Conservation (phyloP, 2,797 vertebrate species). For the Chrosomus eos region DNA sequence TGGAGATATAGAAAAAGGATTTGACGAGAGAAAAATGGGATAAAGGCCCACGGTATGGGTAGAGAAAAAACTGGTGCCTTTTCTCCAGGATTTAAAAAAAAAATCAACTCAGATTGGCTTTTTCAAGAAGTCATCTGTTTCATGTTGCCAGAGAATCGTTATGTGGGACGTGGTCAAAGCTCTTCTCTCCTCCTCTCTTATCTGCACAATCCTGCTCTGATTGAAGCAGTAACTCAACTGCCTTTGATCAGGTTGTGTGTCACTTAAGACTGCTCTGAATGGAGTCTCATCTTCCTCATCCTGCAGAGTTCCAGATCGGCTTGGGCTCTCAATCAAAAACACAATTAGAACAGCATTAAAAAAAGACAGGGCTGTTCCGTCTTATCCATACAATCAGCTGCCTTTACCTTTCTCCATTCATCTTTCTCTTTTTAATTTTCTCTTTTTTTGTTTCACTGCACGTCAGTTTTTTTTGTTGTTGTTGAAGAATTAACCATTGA, state of each 20-base stretch:
- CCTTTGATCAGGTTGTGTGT: constrained; percentile 58
- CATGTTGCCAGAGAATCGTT: constrained; percentile 39
- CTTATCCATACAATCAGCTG: constrained; percentile 25
- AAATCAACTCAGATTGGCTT: constrained; percentile 37
- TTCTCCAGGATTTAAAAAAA: constrained; percentile 22
- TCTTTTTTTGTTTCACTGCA: constrained; percentile 28
- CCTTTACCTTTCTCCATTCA: constrained; percentile 38
- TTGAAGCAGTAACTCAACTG: constrained; percentile 54
- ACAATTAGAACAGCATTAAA: constrained; percentile 50
- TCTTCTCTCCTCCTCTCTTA: constrained; percentile 48
- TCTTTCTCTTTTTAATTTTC: constrained; percentile 23
- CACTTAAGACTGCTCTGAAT: constrained; percentile 53
- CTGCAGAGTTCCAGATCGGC: constrained; percentile 25
- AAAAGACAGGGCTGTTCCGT: constrained; percentile 9
- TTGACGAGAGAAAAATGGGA: neutral
- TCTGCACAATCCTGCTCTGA: constrained; percentile 54
- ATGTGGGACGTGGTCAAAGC: constrained; percentile 44
- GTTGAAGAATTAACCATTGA: constrained; percentile 1
- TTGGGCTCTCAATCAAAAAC: constrained; percentile 41
- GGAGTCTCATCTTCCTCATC: constrained; percentile 38
- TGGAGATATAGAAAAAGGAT: neutral
- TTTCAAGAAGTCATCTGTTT: constrained; percentile 28
- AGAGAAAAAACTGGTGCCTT: neutral
- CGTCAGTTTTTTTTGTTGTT: constrained; percentile 16
- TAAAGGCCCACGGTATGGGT: neutral